These are phyloP conservation scores for Anabacerthia variegaticeps DNA, from an alignment of 2,797 vertebrate species.

Conservation along the genomic window DNA sequence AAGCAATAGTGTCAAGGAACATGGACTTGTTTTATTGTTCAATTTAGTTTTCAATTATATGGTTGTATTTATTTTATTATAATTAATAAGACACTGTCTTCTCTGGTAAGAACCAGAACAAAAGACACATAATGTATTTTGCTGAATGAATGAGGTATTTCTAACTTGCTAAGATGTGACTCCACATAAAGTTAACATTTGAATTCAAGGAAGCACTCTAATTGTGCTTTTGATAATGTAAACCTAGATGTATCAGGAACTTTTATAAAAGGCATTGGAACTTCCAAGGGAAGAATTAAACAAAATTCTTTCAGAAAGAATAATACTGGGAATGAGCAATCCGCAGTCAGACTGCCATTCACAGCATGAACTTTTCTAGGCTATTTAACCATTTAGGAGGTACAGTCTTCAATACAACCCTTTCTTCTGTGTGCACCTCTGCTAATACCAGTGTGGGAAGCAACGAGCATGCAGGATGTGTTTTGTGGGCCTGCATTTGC, in stretches of 20 bases:
- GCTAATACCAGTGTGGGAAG: neutral
- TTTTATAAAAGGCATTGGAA: neutral
- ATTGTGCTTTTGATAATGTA: neutral
- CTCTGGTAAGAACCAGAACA: neutral
- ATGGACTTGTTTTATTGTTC: neutral
- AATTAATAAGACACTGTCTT: neutral
- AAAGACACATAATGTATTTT: neutral
- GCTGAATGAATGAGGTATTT: conserved; percentile 6
- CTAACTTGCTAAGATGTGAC: neutral
- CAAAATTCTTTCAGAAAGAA: neutral
- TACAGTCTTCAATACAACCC: neutral
- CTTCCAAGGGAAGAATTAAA: neutral
- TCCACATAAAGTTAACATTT: neutral
- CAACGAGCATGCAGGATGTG: fast-evolving
- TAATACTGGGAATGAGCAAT: neutral
- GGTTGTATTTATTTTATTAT: neutral
- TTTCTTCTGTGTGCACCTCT: neutral
- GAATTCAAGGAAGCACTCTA: conserved; percentile 46
- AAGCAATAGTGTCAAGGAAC: neutral
- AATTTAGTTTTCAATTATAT: neutral
- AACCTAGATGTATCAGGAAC: neutral
- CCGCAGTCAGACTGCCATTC: neutral
- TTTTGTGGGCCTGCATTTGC: neutral
- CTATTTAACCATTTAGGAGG: neutral
- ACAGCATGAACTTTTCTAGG: neutral